Percentiles rank a stretch among this genome's conserved stretches.
phyloP scores from a whole-genome alignment of 2,113 vertebrate species.

The Ceyx melanurus region DNA sequence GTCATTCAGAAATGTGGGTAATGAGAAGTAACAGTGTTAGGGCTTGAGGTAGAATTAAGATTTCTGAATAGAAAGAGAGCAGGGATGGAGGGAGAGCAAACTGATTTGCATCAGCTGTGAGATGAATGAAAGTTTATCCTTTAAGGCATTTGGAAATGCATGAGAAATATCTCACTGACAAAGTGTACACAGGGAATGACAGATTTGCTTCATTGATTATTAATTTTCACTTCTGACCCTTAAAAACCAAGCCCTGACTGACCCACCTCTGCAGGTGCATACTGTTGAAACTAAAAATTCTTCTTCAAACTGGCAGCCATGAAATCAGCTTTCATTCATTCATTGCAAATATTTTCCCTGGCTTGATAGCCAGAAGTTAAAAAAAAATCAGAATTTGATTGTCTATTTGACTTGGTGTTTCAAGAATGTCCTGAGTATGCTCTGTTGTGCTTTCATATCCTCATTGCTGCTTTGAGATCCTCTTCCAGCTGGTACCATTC shows the following conservation, averaged over 20 bases:
- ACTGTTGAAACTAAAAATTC: background rate
- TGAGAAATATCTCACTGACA: background rate
- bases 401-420: background rate
- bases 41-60: background rate
- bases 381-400: background rate
- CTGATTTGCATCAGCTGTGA: background rate
- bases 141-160: background rate
- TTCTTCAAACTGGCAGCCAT: background rate
- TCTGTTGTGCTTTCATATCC: background rate
- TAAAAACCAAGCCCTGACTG: background rate
- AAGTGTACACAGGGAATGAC: background rate
- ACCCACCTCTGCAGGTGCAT: background rate
- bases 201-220: background rate
- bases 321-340: background rate
- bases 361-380: background rate
- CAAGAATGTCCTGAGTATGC: background rate
- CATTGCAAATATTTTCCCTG: background rate
- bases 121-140: background rate
- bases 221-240: background rate
- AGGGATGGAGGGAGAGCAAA: background rate
- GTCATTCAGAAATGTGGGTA: background rate
- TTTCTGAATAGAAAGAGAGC: background rate
- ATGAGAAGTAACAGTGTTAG: background rate
- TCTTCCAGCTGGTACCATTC: background rate
- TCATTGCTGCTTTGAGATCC: background rate